phyloP scores from a whole-genome alignment of 2,888 invertebrate genomes.

The Agelastica alni region DNA sequence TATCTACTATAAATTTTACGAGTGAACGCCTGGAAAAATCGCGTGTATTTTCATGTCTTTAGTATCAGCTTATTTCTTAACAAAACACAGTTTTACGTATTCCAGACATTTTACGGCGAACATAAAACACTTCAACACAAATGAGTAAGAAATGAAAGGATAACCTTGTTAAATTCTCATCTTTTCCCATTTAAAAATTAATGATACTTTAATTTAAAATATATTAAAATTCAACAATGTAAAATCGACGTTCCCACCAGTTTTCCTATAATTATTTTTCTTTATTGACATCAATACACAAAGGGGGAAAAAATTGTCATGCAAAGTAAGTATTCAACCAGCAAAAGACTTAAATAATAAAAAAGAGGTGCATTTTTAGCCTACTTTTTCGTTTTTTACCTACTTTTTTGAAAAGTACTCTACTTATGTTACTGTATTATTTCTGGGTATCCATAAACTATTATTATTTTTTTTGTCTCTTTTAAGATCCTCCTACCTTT shows the following conservation, averaged over 20 bases:
- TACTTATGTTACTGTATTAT: no score
- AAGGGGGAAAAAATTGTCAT: conserved; percentile 4
- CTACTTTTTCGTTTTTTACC: no score
- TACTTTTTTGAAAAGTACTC: no score
- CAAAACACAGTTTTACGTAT: conserved; percentile 19
- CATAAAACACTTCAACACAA: conserved; percentile 14
- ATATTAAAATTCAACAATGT: conserved; percentile 2
- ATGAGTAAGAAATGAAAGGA: conserved; percentile 17
- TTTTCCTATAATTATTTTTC: conserved; percentile 16
- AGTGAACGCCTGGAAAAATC: conserved; percentile 13
- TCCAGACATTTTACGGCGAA: conserved; percentile 14
- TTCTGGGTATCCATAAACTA: no score
- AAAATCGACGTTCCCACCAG: conserved; percentile 1
- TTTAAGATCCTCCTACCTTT: no score
- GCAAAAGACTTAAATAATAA: no score
- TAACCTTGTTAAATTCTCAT: conserved; percentile 15
- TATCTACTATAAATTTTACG: conserved; percentile 14
- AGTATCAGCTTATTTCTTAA: conserved; percentile 14
- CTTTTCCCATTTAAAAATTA: conserved; percentile 14
- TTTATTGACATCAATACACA: conserved; percentile 13
- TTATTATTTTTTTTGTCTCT: no score
- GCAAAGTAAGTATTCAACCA: background rate
- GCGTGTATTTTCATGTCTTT: conserved; percentile 13
- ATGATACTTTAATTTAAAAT: conserved; percentile 17
- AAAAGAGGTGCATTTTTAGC: no score